phyloP scores from a whole-genome alignment of 2,797 vertebrate species.

The Typhlichthys subterraneus region DNA sequence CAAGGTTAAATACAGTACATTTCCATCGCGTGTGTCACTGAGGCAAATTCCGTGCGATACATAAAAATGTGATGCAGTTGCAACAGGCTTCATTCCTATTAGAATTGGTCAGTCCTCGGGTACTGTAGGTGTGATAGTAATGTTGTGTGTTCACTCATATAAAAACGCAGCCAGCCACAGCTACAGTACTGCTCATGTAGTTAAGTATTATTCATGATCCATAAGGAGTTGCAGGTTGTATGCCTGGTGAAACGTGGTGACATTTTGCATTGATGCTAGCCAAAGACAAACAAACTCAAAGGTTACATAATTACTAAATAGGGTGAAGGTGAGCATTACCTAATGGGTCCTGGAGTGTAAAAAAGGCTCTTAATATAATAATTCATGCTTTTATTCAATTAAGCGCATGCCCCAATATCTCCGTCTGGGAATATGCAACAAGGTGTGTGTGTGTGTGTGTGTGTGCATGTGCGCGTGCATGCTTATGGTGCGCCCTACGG shows the following conservation, averaged over 20 bases:
- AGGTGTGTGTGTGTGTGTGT: constrained; percentile 6
- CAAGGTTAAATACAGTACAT: too few relatives aligned
- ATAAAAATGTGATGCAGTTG: background rate
- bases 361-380: constrained; percentile 23
- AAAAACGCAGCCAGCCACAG: background rate
- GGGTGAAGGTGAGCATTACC: constrained; percentile 3
- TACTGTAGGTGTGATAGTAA: background rate
- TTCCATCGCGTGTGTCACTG: too few relatives aligned
- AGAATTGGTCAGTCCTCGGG: background rate
- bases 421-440: constrained; percentile 14
- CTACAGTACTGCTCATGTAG: background rate
- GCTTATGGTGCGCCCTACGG: constrained; percentile 57
- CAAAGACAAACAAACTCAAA: too few relatives aligned
- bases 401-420: constrained; percentile 24
- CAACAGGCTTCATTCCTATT: background rate
- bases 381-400: constrained; percentile 27
- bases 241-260: too few relatives aligned
- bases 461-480: constrained; percentile 16
- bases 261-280: too few relatives aligned
- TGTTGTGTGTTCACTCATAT: background rate
- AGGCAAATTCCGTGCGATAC: background rate
- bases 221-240: too few relatives aligned
- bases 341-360: constrained; percentile 12
- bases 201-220: background rate
- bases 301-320: background rate